phyloP scores from a whole-genome alignment of 1,140 invertebrate genomes.

The Calliphora vicina region DNA sequence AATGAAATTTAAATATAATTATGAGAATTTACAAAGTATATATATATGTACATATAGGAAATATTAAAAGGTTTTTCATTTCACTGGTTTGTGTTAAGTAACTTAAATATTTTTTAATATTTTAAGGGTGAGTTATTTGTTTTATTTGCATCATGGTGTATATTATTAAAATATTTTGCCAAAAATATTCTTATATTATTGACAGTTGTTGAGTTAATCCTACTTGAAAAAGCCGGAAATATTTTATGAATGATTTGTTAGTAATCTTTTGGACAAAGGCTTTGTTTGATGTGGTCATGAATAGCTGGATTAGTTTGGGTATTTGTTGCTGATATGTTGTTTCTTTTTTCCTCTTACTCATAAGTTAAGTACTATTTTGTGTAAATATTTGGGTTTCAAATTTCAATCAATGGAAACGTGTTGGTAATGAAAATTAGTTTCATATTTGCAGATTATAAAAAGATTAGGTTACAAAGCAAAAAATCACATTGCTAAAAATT shows the following conservation, averaged over 20 bases:
- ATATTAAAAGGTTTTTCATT: neutral
- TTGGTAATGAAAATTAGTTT: constrained; percentile 2
- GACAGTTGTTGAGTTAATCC: constrained; percentile 21
- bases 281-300: neutral
- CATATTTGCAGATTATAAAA: neutral
- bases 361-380: constrained; percentile 3
- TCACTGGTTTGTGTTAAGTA: too few species aligned
- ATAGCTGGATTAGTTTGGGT: neutral
- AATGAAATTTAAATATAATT: too few species aligned
- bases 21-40: too few species aligned
- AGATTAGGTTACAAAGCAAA: neutral
- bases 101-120: too few species aligned
- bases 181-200: neutral
- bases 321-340: neutral
- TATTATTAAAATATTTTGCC: neutral
- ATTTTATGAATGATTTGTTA: neutral
- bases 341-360: neutral
- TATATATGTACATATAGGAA: neutral
- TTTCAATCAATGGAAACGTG: neutral
- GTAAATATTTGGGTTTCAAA: neutral
- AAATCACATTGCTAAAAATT: too few species aligned
- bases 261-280: neutral
- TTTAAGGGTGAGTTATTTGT: too few species aligned
- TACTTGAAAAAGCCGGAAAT: neutral
- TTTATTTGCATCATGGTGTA: too few species aligned